phyloP scores from a whole-genome alignment of 2,797 vertebrate species.

The Oryzias dopingdopingensis region DNA sequence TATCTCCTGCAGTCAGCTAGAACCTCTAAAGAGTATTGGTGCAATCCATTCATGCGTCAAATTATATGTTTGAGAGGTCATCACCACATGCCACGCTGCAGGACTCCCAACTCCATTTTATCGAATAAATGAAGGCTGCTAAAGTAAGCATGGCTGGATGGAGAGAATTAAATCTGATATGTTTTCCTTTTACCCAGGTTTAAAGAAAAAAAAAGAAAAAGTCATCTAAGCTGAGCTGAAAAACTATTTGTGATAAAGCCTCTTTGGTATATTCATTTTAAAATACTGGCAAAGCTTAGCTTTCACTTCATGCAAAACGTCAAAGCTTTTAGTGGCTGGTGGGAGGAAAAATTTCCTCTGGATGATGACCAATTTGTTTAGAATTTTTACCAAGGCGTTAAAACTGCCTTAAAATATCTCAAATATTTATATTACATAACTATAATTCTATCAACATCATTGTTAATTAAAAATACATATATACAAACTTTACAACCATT shows the following conservation, averaged over 20 bases:
- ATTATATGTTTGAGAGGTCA: constrained; percentile 25
- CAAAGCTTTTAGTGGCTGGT: too few species aligned
- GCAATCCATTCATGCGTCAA: constrained; percentile 26
- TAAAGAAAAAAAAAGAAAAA: neutral
- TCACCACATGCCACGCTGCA: neutral
- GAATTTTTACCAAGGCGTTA: too few species aligned
- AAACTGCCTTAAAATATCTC: too few species aligned
- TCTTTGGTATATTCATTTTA: neutral
- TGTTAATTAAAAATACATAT: too few species aligned
- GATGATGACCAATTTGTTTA: too few species aligned
- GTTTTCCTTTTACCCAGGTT: neutral
- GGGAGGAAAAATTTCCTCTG: too few species aligned
- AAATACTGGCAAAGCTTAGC: too few species aligned
- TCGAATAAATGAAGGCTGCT: constrained; percentile 13
- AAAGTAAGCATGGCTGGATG: neutral
- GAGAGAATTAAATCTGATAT: neutral
- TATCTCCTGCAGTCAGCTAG: constrained; percentile 1
- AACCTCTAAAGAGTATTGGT: neutral
- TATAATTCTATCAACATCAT: too few species aligned
- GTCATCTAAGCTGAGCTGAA: neutral
- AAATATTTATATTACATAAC: too few species aligned
- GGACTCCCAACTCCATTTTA: constrained; percentile 8
- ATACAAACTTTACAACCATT: too few species aligned
- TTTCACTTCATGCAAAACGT: too few species aligned
- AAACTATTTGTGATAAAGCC: neutral